A percentile compares a stretch with the other conserved stretches of the same genome.
Evolutionary conservation across 2,888 invertebrate species (phyloP).

Genomic region (Nephrotoma guestfalica): DNA sequence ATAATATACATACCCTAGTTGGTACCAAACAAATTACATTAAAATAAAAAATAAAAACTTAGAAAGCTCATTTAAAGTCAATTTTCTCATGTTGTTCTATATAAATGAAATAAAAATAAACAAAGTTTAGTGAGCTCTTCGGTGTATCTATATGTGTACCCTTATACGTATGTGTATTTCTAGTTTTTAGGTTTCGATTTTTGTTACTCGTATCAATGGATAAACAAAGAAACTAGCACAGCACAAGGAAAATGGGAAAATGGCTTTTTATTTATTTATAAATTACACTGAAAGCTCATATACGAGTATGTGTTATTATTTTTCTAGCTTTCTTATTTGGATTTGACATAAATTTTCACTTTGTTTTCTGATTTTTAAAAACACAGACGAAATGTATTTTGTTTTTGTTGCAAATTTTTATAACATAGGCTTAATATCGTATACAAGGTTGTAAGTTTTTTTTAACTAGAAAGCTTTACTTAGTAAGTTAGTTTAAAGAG

Average conservation of each 20-base stretch:
- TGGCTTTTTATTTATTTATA: background rate
- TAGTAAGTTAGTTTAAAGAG: too few relatives aligned
- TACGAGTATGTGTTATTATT: background rate
- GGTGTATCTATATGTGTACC: too few relatives aligned
- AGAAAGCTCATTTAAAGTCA: background rate
- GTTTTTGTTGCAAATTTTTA: background rate
- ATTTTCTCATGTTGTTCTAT: too few relatives aligned
- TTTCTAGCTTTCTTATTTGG: background rate
- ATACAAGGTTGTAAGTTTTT: too few relatives aligned
- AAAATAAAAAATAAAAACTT: background rate
- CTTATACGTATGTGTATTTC: background rate
- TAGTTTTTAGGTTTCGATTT: background rate
- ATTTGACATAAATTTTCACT: background rate
- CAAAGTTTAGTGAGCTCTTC: too few relatives aligned
- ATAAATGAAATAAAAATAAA: too few relatives aligned
- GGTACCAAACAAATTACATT: background rate
- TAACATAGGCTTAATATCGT: too few relatives aligned
- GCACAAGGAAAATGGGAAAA: background rate
- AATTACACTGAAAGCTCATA: background rate
- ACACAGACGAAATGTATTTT: background rate
- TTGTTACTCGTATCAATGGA: background rate
- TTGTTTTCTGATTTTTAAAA: background rate
- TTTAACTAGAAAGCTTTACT: too few relatives aligned
- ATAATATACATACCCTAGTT: background rate
- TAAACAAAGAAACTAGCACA: background rate